These are phyloP conservation scores for Tenthredo mesomela DNA, from an alignment of 2,888 invertebrate genomes.

Conservation along the genomic window DNA sequence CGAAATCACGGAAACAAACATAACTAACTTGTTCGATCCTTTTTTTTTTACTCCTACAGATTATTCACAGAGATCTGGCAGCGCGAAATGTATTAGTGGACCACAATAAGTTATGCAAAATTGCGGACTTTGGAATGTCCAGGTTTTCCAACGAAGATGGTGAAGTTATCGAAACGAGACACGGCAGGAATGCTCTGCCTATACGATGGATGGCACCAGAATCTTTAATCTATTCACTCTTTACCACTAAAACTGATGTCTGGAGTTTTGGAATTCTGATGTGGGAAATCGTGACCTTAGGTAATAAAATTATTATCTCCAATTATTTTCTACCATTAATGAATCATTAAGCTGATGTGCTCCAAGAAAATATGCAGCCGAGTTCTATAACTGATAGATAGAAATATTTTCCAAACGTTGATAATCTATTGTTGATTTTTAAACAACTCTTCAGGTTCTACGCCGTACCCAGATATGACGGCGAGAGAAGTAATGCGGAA, in stretches of 20 bases:
- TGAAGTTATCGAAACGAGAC: conserved; percentile 79
- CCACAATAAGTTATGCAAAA: conserved; percentile 92
- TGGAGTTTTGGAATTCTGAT: conserved; percentile 93
- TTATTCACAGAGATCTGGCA: conserved; percentile 91
- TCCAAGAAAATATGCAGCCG: conserved; percentile 2
- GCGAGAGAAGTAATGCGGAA: conserved; percentile 91
- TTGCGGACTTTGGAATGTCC: conserved; percentile 94
- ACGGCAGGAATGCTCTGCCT: conserved; percentile 82
- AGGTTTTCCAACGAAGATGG: conserved; percentile 81
- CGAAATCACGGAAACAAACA: not conserved
- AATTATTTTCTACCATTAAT: not conserved
- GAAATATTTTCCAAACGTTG: not conserved
- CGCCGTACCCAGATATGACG: conserved; percentile 92
- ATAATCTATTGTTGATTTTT: not conserved
- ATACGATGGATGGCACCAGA: conserved; percentile 94
- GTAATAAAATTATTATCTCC: conserved; percentile 74
- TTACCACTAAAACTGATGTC: conserved; percentile 90
- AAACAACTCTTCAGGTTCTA: conserved; percentile 83
- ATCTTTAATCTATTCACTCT: conserved; percentile 87
- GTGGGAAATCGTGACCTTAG: conserved; percentile 93
- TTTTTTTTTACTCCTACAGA: conserved; percentile 79
- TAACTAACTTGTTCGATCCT: not conserved
- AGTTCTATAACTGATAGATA: too few relatives aligned
- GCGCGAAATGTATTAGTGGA: conserved; percentile 91
- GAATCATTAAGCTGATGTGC: not conserved